A percentile compares a stretch with the other conserved stretches of the same genome.
Conservation (phyloP, 2,888 invertebrate species). For the Abscondita cerata region DNA sequence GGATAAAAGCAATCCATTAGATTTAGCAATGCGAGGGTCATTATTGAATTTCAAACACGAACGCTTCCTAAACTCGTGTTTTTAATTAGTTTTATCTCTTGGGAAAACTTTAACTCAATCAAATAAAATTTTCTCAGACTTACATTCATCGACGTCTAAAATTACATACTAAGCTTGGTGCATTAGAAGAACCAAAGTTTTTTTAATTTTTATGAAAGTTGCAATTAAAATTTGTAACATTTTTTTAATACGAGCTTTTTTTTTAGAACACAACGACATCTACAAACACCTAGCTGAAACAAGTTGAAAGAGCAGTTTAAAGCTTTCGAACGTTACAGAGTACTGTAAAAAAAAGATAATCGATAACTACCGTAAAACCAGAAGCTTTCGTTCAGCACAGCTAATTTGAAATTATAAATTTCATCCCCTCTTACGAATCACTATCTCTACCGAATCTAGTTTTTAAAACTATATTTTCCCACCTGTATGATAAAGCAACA, state of each 20-base stretch:
- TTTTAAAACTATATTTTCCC: too few species aligned
- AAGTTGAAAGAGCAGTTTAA: background rate
- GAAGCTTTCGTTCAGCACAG: background rate
- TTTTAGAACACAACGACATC: background rate
- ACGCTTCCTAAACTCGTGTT: conserved; percentile 33
- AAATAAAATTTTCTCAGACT: conserved; percentile 19
- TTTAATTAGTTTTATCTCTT: conserved; percentile 30
- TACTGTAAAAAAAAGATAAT: background rate
- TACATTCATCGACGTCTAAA: too few species aligned
- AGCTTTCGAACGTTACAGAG: background rate
- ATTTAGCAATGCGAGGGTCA: conserved; percentile 20
- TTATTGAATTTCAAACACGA: conserved; percentile 23
- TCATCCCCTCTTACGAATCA: background rate
- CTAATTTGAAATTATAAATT: background rate
- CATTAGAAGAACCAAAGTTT: too few species aligned
- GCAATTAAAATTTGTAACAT: too few species aligned
- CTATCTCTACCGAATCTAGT: too few species aligned
- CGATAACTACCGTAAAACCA: conserved; percentile 3
- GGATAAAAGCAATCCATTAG: conserved; percentile 25
- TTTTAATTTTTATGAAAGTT: too few species aligned
- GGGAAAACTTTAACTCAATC: conserved; percentile 27
- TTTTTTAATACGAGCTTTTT: too few species aligned
- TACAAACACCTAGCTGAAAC: background rate
- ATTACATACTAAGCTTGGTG: too few species aligned
- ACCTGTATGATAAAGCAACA: too few species aligned